Conservation (phyloP, 2,888 invertebrate species). For the Caenorhabditis macrosperma region DNA sequence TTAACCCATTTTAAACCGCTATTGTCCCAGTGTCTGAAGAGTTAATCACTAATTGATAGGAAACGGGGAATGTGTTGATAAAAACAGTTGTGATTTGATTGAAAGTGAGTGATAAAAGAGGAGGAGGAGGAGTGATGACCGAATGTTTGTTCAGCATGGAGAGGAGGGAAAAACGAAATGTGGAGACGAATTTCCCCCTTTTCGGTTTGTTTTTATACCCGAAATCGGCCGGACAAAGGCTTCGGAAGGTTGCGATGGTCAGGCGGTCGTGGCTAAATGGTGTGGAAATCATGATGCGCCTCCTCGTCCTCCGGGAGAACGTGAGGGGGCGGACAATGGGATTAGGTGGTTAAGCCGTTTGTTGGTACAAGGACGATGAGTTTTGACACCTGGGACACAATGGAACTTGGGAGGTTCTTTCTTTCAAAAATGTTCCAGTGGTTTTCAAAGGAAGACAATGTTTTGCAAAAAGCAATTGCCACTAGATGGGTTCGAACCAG, state of each 20-base stretch:
- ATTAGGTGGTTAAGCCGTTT: constrained; percentile 9
- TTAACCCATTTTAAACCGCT: background rate
- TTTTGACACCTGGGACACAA: background rate
- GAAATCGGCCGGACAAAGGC: too few relatives aligned
- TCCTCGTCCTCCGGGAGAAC: constrained; percentile 2
- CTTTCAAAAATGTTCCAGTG: too few relatives aligned
- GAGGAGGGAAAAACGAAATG: background rate
- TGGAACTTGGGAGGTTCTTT: background rate
- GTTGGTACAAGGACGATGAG: background rate
- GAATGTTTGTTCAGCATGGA: constrained; percentile 4
- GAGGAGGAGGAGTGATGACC: too few relatives aligned
- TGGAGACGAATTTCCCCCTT: background rate
- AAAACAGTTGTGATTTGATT: background rate
- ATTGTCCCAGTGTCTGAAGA: too few relatives aligned
- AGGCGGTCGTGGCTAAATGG: constrained; percentile 19
- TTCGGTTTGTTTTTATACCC: too few relatives aligned
- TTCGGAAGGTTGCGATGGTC: background rate
- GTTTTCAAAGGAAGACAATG: too few relatives aligned
- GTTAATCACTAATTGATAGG: constrained; percentile 3
- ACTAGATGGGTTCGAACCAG: too few relatives aligned
- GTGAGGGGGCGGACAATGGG: constrained; percentile 7
- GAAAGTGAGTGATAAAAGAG: background rate
- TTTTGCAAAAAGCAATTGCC: too few relatives aligned
- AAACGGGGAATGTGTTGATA: too few relatives aligned
- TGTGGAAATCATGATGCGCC: constrained; percentile 32